Conservation (phyloP, 92 coral and sea anemone species). For the Umimayanthus chanpuru region DNA sequence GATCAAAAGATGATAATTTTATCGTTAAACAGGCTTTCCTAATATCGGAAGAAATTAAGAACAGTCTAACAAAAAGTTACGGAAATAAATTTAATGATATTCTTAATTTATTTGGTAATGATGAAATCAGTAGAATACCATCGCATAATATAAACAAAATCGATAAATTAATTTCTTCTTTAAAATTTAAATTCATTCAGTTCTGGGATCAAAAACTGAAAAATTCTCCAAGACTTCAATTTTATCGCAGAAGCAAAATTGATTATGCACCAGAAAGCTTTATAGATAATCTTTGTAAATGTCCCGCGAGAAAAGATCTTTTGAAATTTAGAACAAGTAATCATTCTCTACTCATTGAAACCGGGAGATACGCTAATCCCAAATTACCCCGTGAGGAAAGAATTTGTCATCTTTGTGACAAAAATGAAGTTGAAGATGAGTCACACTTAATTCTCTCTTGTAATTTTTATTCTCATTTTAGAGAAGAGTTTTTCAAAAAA, state of each 20-base stretch:
- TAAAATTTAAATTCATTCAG: background rate
- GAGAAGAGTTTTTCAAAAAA: background rate
- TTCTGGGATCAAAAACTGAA: conserved; percentile 12
- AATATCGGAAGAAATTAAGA: too few species aligned
- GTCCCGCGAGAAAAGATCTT: conserved; percentile 15
- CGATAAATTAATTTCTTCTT: background rate
- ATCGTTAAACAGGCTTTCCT: background rate
- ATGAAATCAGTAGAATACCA: too few species aligned
- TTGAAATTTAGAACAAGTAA: conserved; percentile 16
- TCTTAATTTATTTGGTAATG: too few species aligned
- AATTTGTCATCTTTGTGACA: background rate
- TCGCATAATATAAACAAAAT: too few species aligned
- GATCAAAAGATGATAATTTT: conserved; percentile 5
- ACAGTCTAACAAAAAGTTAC: too few species aligned
- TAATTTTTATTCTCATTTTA: background rate
- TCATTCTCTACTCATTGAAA: conserved; percentile 14
- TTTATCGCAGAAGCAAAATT: background rate
- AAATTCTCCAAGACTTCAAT: background rate
- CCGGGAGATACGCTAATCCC: conserved; percentile 6
- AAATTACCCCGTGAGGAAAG: background rate
- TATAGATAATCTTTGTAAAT: conserved; percentile 10
- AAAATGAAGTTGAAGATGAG: conserved; percentile 6
- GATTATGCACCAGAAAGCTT: conserved; percentile 4
- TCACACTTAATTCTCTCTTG: background rate
- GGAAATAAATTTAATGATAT: too few species aligned